phyloP scores from a whole-genome alignment of 2,113 vertebrate genomes.

The Pachypanchax playfairii region DNA sequence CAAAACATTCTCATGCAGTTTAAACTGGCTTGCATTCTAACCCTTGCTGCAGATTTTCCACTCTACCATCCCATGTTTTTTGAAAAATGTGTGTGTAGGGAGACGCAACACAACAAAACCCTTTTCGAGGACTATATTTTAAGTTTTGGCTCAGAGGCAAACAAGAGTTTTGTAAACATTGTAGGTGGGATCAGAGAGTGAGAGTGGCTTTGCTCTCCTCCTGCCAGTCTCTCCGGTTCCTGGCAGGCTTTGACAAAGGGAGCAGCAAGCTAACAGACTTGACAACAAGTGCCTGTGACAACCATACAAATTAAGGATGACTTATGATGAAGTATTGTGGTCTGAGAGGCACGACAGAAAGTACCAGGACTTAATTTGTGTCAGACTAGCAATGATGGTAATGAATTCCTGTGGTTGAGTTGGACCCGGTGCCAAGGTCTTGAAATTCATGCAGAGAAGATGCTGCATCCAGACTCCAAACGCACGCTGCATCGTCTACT shows the following conservation, averaged over 20 bases:
- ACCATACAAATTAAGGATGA: constrained; percentile 75
- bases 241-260: constrained; percentile 70
- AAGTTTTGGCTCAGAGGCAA: constrained; percentile 49
- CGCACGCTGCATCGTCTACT: constrained; percentile 35
- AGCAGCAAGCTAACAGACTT: constrained; percentile 64
- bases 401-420: constrained; percentile 78
- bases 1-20: constrained; percentile 6
- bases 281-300: constrained; percentile 71
- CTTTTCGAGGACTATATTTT: constrained; percentile 36
- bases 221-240: constrained; percentile 33
- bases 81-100: constrained; percentile 3
- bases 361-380: constrained; percentile 79
- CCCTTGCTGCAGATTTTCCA: background rate
- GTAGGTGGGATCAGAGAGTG: constrained; percentile 53
- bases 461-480: constrained; percentile 47
- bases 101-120: constrained; percentile 19
- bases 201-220: constrained; percentile 33
- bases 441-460: constrained; percentile 63
- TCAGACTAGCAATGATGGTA: constrained; percentile 76
- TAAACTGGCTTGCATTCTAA: constrained; percentile 7
- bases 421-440: constrained; percentile 67
- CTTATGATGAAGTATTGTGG: constrained; percentile 79
- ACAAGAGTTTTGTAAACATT: constrained; percentile 29
- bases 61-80: background rate
- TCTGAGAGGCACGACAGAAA: constrained; percentile 73